Evolutionary conservation across 2,888 invertebrate genomes (phyloP).

Genomic region (Bibio marci): DNA sequence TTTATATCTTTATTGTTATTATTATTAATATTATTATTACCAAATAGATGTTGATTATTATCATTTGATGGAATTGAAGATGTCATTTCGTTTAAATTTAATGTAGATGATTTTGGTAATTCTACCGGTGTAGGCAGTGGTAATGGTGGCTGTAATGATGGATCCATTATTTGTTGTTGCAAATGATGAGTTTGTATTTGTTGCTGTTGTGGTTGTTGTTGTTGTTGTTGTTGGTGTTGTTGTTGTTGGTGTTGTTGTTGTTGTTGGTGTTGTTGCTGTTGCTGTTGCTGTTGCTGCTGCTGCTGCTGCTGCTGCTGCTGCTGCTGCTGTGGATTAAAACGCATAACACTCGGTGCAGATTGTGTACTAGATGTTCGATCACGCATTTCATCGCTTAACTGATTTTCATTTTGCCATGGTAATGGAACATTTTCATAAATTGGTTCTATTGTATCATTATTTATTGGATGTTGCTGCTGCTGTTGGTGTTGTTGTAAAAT

Average conservation of each 20-base stretch:
- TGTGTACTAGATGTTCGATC: conserved; percentile 47
- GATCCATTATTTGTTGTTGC: conserved; percentile 10
- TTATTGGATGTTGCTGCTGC: conserved; percentile 17
- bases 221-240: too few species aligned
- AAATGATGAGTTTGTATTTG: too few species aligned
- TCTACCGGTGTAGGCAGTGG: background rate
- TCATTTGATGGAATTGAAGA: too few species aligned
- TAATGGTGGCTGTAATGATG: background rate
- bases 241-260: background rate
- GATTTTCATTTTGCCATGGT: conserved; percentile 35
- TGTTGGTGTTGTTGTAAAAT: conserved; percentile 7
- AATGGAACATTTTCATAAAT: conserved; percentile 69
- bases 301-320: conserved; percentile 4
- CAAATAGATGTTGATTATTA: too few species aligned
- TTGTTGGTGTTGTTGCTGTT: conserved; percentile 2
- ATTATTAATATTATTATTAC: too few species aligned
- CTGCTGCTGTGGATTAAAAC: conserved; percentile 30
- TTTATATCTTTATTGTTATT: too few species aligned
- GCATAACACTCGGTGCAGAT: conserved; percentile 45
- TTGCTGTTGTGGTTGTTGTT: too few species aligned
- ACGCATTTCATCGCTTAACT: conserved; percentile 17
- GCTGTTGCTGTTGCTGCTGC: too few species aligned
- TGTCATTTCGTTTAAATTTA: too few species aligned
- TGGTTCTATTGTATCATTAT: conserved; percentile 45
- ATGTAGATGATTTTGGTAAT: too few species aligned